A percentile compares a stretch with the other conserved stretches of the same genome.
Evolutionary conservation across 2,888 invertebrate species (phyloP).

Genomic region (Mongoloraphidia duomilia): DNA sequence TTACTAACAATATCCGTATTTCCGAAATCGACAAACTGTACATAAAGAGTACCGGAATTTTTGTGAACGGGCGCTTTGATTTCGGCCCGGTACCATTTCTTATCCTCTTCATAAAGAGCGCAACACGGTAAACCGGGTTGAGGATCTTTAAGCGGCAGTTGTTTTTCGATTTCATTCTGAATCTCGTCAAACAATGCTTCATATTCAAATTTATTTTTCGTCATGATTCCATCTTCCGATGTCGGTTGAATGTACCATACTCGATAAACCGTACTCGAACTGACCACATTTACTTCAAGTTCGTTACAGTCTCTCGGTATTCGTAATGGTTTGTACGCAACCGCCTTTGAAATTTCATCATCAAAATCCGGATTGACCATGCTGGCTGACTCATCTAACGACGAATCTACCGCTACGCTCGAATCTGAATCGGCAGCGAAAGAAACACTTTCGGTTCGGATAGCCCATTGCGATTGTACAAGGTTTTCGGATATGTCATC

Average conservation of each 20-base stretch:
- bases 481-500: background rate
- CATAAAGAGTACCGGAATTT: slow-evolving; percentile 32
- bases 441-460: background rate
- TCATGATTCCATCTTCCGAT: slow-evolving; percentile 17
- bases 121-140: slow-evolving; percentile 44
- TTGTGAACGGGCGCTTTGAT: slow-evolving; percentile 36
- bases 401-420: too few relatives aligned
- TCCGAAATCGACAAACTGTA: slow-evolving; percentile 64
- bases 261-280: slow-evolving; percentile 19
- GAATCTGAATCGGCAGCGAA: too few relatives aligned
- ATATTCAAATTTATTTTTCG: slow-evolving; percentile 26
- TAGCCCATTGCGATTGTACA: background rate
- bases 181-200: slow-evolving; percentile 29
- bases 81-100: slow-evolving; percentile 56
- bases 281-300: slow-evolving; percentile 29
- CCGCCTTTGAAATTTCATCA: background rate
- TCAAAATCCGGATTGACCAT: background rate
- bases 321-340: slow-evolving; percentile 9
- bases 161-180: slow-evolving; percentile 29
- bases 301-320: slow-evolving; percentile 23
- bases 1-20: slow-evolving; percentile 40
- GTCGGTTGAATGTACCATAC: slow-evolving; percentile 16
- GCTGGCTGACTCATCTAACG: too few relatives aligned
- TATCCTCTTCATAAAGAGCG: slow-evolving; percentile 43
- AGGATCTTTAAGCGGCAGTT: slow-evolving; percentile 32